Conservation (phyloP, 2,888 invertebrate species). For the Anodontia alba region DNA sequence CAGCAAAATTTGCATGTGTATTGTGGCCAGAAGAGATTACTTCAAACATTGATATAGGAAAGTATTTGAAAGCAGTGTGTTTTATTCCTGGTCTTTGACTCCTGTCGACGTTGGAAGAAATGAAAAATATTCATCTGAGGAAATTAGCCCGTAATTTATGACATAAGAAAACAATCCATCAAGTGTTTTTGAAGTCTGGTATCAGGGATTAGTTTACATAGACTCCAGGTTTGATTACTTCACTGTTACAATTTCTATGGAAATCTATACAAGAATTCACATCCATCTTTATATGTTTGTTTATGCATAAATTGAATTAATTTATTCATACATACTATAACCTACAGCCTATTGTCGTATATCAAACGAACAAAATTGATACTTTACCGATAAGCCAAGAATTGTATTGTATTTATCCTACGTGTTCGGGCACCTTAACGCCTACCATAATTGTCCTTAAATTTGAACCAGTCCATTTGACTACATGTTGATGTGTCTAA, state of each 20-base stretch:
- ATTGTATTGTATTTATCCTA: too few relatives aligned
- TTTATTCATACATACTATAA: slow-evolving; percentile 5
- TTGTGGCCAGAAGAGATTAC: slow-evolving; percentile 35
- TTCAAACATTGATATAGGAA: slow-evolving; percentile 25
- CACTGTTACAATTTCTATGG: not conserved
- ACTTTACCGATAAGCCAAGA: too few relatives aligned
- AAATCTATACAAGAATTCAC: slow-evolving; percentile 9
- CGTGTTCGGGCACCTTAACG: too few relatives aligned
- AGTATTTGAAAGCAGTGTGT: slow-evolving; percentile 6
- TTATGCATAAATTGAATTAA: slow-evolving; percentile 13
- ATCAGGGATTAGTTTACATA: slow-evolving; percentile 11
- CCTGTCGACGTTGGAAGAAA: not conserved
- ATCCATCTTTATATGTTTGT: slow-evolving; percentile 7
- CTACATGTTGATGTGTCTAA: too few relatives aligned
- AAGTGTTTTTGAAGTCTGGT: slow-evolving; percentile 17
- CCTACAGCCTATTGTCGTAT: slow-evolving; percentile 15
- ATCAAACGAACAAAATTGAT: not conserved
- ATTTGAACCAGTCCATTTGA: too few relatives aligned
- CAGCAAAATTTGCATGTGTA: slow-evolving; percentile 9
- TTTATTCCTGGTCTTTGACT: slow-evolving; percentile 1
- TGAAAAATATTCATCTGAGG: slow-evolving; percentile 9
- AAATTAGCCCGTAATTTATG: slow-evolving; percentile 48
- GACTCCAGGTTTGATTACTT: not conserved
- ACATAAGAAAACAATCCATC: slow-evolving; percentile 58
- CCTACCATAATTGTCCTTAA: too few relatives aligned